Evolutionary conservation across 1,140 invertebrate genomes (phyloP), one percentile per base, ranked within the genome.

Genomic region (Bicyclus anynana): DNA sequence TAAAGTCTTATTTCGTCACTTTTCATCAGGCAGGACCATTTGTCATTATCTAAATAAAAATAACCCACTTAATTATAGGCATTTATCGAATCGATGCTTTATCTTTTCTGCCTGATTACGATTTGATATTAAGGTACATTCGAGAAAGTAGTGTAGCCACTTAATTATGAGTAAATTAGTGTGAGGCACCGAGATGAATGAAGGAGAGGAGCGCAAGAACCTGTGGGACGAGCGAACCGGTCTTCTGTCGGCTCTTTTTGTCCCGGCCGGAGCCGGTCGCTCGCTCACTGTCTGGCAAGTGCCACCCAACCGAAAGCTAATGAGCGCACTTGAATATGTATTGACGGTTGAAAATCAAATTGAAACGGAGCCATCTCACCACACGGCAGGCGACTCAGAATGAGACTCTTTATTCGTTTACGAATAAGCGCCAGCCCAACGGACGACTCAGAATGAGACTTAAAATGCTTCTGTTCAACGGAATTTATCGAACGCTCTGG

Each of bases 171-270:
- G 4, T 33, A 12, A 12, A 10, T 10, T 33, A 33, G 38, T 40
- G 54, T 61, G 54, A 46, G 10, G 52, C 27, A 59, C 42, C 55
- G 47, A 62, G 59, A 69, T 81, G 74, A 77, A 77, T 80, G 75
- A 57, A 62, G 59, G 55, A 49, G 53, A 53, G 33, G 17, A 16
- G 29, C 29, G 17, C 17, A 58, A 66, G 68, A 82, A 78, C 75
- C 74, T 70, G 80, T 65, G 71, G 67, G 77, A 83, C 80, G 16
- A 40, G 13, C 17, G 6, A 40, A 40, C 37, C 80, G 80, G 80
- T 83, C 76, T 53, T 37, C 46, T 61, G 57, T 38, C 60, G 46
- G 50, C 56, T 66, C 62, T 83, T 80, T 80, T 83, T 79, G 66
- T 67, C 64, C 54, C 63, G 57, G 65, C 54, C 63, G 57, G 65